Evolutionary conservation across 2,797 vertebrate genomes (phyloP).

Genomic region (Salarias fasciatus): DNA sequence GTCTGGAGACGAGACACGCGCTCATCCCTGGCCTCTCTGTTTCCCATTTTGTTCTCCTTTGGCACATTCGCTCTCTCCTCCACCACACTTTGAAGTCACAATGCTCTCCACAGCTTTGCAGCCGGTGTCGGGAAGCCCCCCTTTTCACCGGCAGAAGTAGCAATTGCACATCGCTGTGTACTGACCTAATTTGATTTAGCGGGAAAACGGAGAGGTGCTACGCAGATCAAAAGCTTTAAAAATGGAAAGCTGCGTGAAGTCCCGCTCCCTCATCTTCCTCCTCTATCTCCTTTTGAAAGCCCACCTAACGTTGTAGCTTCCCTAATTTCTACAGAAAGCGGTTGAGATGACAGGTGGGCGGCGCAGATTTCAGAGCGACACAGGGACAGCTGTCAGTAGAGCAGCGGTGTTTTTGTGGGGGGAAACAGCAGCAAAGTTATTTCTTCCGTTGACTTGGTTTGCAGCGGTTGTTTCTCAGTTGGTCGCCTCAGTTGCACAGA

Average conservation of each 20-base stretch:
- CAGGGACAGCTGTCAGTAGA: slow-evolving; percentile 43
- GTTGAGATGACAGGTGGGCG: slow-evolving; percentile 50
- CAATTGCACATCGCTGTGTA: slow-evolving; percentile 54
- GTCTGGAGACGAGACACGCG: slow-evolving; percentile 32
- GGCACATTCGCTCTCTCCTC: slow-evolving; percentile 36
- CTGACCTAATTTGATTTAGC: slow-evolving; percentile 71
- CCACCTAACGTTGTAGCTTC: slow-evolving; percentile 25
- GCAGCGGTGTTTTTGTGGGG: slow-evolving; percentile 20
- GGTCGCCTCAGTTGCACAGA: no score
- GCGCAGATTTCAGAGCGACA: slow-evolving; percentile 34
- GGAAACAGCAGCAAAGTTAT: slow-evolving; percentile 3
- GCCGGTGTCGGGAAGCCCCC: slow-evolving; percentile 49
- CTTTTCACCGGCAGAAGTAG: slow-evolving; percentile 43
- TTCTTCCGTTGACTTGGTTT: slow-evolving; percentile 9
- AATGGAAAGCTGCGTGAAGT: slow-evolving; percentile 57
- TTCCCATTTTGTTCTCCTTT: slow-evolving; percentile 31
- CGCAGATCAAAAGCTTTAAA: slow-evolving; percentile 65
- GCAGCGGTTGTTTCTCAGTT: no score
- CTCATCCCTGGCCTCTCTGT: slow-evolving; percentile 24
- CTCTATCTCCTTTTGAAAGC: slow-evolving; percentile 47
- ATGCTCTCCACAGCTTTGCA: slow-evolving; percentile 39
- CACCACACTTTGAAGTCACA: slow-evolving; percentile 64
- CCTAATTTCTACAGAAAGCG: slow-evolving; percentile 31
- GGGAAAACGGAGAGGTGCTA: slow-evolving; percentile 60
- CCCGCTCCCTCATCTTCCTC: slow-evolving; percentile 36